A percentile compares a stretch with the other conserved stretches of the same genome.
phyloP scores from a whole-genome alignment of 2,888 invertebrate genomes.

The Drosophila putrida region DNA sequence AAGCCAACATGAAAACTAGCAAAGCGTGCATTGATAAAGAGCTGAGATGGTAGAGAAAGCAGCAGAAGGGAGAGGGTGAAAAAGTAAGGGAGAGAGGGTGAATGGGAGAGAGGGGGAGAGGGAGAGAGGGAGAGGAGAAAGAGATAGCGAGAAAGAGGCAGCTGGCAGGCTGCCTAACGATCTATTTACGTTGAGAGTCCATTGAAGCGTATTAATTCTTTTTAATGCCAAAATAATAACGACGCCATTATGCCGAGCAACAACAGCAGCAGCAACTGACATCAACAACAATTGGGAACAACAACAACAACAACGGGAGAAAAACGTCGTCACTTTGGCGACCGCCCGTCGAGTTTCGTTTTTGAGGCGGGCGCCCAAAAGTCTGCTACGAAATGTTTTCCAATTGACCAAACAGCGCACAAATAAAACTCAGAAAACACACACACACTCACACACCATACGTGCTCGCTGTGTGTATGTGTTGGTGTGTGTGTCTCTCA shows the following conservation, averaged over 20 bases:
- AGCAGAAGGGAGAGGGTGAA: no score
- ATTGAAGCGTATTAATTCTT: slow-evolving; percentile 81
- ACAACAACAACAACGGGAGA: slow-evolving; percentile 10
- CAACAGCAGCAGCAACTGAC: slow-evolving; percentile 38
- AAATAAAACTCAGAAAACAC: slow-evolving; percentile 71
- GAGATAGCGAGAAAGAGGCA: background rate
- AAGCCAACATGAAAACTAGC: slow-evolving; percentile 61
- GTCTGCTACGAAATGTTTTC: slow-evolving; percentile 80
- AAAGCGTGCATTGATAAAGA: slow-evolving; percentile 56
- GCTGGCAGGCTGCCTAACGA: slow-evolving; percentile 72
- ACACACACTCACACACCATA: slow-evolving; percentile 30
- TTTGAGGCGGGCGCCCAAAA: slow-evolving; percentile 67
- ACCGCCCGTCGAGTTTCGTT: slow-evolving; percentile 55
- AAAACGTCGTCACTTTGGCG: slow-evolving; percentile 67
- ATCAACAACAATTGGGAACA: slow-evolving; percentile 14
- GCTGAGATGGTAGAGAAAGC: slow-evolving; percentile 16
- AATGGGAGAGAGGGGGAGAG: background rate
- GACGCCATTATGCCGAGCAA: slow-evolving; percentile 77
- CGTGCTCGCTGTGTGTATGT: slow-evolving; percentile 25
- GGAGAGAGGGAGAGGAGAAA: background rate
- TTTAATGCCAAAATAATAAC: slow-evolving; percentile 81
- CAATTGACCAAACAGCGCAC: slow-evolving; percentile 79
- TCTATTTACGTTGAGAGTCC: slow-evolving; percentile 78
- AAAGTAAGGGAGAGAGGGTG: background rate
- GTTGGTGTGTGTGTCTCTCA: slow-evolving; percentile 55